Percentiles rank a stretch among this genome's conserved stretches.
Conservation (phyloP, 2,797 vertebrate species). For the Coregonus sp. region DNA sequence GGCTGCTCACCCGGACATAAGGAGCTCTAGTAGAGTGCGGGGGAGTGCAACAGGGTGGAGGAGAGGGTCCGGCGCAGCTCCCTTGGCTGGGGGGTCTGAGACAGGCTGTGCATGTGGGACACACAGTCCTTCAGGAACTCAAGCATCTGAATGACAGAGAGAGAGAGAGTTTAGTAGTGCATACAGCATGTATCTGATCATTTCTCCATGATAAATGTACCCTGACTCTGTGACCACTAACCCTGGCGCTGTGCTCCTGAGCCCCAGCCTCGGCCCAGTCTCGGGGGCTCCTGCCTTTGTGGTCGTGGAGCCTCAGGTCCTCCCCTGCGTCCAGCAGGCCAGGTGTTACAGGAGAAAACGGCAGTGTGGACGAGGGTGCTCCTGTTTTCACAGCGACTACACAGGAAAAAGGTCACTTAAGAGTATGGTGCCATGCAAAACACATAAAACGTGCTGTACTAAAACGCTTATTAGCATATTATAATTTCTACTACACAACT, state of each 20-base stretch:
- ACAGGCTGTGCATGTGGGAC: conserved; percentile 75
- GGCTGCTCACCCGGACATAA: conserved; percentile 71
- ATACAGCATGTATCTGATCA: neutral
- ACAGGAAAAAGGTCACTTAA: neutral
- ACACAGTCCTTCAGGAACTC: conserved; percentile 80
- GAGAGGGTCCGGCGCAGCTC: conserved; percentile 54
- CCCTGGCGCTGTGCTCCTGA: conserved; percentile 70
- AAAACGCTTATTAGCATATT: neutral
- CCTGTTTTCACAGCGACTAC: conserved; percentile 81
- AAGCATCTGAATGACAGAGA: conserved; percentile 70
- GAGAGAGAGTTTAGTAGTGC: neutral
- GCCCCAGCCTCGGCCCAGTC: conserved; percentile 78
- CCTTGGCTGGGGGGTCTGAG: conserved; percentile 60
- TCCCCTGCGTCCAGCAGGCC: conserved; percentile 82
- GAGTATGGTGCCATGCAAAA: neutral
- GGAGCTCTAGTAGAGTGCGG: conserved; percentile 65
- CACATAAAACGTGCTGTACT: neutral
- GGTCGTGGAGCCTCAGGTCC: conserved; percentile 82
- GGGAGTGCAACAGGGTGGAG: conserved; percentile 60
- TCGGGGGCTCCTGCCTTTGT: conserved; percentile 70
- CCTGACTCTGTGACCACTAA: conserved; percentile 42
- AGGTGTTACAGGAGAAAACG: conserved; percentile 81
- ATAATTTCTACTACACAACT: too few species aligned
- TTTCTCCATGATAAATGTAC: neutral
- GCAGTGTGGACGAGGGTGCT: conserved; percentile 87